Base-by-base conservation (phyloP, 1,140 invertebrate genomes). In the Platorchestia sp. region DNA sequence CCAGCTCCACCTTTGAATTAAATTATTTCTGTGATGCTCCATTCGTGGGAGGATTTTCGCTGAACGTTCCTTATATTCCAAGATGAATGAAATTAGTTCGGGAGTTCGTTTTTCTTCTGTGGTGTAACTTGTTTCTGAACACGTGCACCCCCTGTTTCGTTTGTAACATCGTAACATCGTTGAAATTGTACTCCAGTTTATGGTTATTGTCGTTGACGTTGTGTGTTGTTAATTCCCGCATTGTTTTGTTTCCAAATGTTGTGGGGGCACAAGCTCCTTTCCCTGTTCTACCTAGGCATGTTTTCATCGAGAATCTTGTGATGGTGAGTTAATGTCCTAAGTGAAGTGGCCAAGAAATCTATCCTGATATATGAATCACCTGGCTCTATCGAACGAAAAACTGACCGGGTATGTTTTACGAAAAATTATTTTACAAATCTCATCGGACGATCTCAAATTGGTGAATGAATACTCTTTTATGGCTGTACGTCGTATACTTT, bases 361-460 rank as follows among this genome's bases (percentile, higher is more conserved):
- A 93, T 93, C 91, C 91, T 93, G 91, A 93, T 44, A 93, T 93
- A 89, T 89, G 87, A 89, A 89, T 89, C 87, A 42, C 87, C 59
- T 75, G 59, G 59, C 59, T 75, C 3, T 36, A 75, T 36, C 36
- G 59, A 75, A 75, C 59, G 59, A 27, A 75, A 14, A 75, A 75
- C 36, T 75, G 27, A 75, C 27, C 27, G 36, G 59, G 59, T 75
- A 75, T 75, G 36, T 75, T 75, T 75, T 75, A 75, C 36, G 59
- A 36, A 75, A 75, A 75, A 75, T n/a, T 27, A 36, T 75, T 75
- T 3, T 75, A 27, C 36, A 75, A 75, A 75, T 75, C 36, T 75
- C 7, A 36, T 75, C 14, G 27, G 59, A 75, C 47, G 19, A 51
- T 75, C 1, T 75, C 59, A 75, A 75, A 75, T 75, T 75, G 59